phyloP scores from a whole-genome alignment of 1,140 invertebrate species.

The Probaryconus sp. region DNA sequence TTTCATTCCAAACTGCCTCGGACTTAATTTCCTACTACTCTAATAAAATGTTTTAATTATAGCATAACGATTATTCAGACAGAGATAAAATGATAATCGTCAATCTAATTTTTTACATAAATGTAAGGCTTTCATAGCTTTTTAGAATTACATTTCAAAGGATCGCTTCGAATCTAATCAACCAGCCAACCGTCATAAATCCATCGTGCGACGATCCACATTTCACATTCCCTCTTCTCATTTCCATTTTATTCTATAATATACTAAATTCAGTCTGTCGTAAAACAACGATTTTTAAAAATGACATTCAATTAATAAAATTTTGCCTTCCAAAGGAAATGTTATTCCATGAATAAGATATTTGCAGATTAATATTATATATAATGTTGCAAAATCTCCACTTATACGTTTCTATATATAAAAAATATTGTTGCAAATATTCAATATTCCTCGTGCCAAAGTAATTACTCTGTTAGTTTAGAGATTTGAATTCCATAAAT shows the following conservation, averaged over 20 bases:
- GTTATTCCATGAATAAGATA: too few species aligned
- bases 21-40: conserved; percentile 7
- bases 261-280: conserved; percentile 3
- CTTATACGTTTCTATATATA: too few species aligned
- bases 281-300: not conserved
- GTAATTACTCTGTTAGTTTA: too few species aligned
- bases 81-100: conserved; percentile 15
- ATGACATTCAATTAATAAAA: conserved; percentile 22
- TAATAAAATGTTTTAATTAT: conserved; percentile 11
- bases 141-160: conserved; percentile 17
- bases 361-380: too few species aligned
- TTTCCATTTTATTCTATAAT: conserved; percentile 23
- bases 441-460: too few species aligned
- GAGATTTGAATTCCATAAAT: too few species aligned
- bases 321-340: conserved; percentile 4
- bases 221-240: not conserved
- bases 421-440: too few species aligned
- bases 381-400: not conserved
- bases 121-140: conserved; percentile 16
- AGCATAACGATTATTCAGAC: conserved; percentile 8
- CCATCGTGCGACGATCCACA: not conserved
- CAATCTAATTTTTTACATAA: conserved; percentile 22
- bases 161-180: conserved; percentile 26
- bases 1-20: not conserved
- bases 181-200: conserved; percentile 26